Base-by-base conservation (phyloP, 1,140 invertebrate species). In the Papilio polyxenes region DNA sequence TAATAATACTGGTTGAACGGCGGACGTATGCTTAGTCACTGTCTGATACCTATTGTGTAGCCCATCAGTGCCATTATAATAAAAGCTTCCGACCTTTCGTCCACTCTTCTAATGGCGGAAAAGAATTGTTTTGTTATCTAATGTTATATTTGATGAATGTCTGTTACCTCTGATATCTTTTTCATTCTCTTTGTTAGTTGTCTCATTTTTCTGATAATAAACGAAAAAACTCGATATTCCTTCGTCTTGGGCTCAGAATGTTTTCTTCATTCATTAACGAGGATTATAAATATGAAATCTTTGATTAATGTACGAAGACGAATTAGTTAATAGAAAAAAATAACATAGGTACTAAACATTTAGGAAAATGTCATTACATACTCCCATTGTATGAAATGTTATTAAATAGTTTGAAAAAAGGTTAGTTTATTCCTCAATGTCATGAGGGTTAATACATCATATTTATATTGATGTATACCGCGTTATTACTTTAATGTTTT, bases 21-120 rank as follows among this genome's bases (percentile, higher is more conserved):
- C 84, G 82, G 80, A 81, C 83, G 81, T 85, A 56, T 81, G 86
- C 83, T 88, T 86, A 83, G 84, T 86, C 84, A 88, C 86, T 86
- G 83, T 85, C 80, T 82, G 81, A 82, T 86, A 83, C 85, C 82
- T 85, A 69, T 89, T 89, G 85, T 89, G 83, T 80, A 37, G 81
- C 48, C 77, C 85, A 82, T 87, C 83, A 84, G 83, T 85, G 75
- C 82, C 69, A 86, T 80, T 84, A 85, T 81, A 51, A 83, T 86
- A 89, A 89, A 85, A 80, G 84, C 82, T 87, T 85, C 83, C 82
- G 82, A 84, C 49, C 40, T 82, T 85, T 83, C 77, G 83, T 81
- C 53, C 17, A 75, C 31, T 72, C 31, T 81, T 79, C 72, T 82
- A 81, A 82, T 82, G 62, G 65, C 65, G 23, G 23, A 2, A 20